phyloP scores from a whole-genome alignment of 2,888 invertebrate species.

The Caenorhabditis zanzibari region DNA sequence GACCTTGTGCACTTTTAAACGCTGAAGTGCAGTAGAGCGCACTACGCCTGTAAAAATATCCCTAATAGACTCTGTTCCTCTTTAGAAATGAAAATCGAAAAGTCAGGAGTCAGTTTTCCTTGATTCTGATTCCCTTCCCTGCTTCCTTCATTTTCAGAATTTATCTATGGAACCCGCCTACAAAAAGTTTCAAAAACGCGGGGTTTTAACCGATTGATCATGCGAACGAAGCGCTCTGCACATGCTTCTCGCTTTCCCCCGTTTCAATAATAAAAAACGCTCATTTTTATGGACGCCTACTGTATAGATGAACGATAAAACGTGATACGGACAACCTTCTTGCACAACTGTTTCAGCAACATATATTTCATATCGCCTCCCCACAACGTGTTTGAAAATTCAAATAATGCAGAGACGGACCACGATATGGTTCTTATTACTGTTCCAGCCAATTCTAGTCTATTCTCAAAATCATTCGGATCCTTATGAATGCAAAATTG shows the following conservation, averaged over 20 bases:
- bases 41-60: too few relatives aligned
- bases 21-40: too few relatives aligned
- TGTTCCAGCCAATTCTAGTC: constrained; percentile 43
- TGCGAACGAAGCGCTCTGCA: not conserved
- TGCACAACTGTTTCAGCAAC: constrained; percentile 37
- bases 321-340: constrained; percentile 34
- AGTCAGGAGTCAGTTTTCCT: not conserved
- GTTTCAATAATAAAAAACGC: constrained; percentile 33
- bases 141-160: not conserved
- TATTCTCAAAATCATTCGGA: constrained; percentile 41
- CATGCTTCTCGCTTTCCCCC: not conserved
- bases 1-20: too few relatives aligned
- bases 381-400: constrained; percentile 8
- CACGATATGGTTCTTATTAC: constrained; percentile 52
- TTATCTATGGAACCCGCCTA: constrained; percentile 22
- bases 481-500: constrained; percentile 43
- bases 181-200: constrained; percentile 20
- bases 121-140: not conserved
- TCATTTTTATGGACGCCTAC: constrained; percentile 59
- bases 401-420: constrained; percentile 51
- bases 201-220: constrained; percentile 41
- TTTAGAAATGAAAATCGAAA: not conserved
- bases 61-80: too few relatives aligned
- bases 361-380: constrained; percentile 4
- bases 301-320: constrained; percentile 60